A percentile compares a stretch with the other conserved stretches of the same genome.
Evolutionary conservation across 2,888 invertebrate genomes (phyloP).

Genomic region (Yponomeuta evonymella): DNA sequence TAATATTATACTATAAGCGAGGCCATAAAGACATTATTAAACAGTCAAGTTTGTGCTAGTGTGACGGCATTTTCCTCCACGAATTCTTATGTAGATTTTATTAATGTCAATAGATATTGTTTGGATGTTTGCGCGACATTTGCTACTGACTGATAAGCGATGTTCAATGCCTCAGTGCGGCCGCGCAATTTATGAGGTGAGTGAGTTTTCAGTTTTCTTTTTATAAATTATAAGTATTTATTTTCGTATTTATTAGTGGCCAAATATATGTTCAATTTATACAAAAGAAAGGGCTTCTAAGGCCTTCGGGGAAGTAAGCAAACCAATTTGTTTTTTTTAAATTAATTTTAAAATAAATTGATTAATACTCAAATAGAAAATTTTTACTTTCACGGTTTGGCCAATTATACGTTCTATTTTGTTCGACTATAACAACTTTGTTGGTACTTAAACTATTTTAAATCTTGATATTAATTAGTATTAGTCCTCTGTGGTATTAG

Average conservation of each 20-base stretch:
- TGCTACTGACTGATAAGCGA: not conserved
- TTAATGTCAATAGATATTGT: constrained; percentile 13
- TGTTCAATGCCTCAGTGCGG: not conserved
- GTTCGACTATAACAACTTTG: too few relatives aligned
- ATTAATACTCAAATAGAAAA: too few relatives aligned
- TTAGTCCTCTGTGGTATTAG: too few relatives aligned
- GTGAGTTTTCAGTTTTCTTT: not conserved
- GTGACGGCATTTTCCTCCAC: not conserved
- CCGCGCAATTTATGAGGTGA: not conserved
- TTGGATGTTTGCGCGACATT: constrained; percentile 4
- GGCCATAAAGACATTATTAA: constrained; percentile 2
- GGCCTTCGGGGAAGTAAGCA: too few relatives aligned
- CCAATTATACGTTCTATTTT: too few relatives aligned
- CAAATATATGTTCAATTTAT: too few relatives aligned
- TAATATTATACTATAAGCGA: not conserved
- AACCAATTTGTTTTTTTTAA: too few relatives aligned
- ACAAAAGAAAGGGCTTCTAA: too few relatives aligned
- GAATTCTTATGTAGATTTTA: constrained; percentile 18
- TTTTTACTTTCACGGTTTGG: too few relatives aligned
- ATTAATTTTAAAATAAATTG: too few relatives aligned
- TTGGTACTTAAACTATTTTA: too few relatives aligned
- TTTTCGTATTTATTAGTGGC: not conserved
- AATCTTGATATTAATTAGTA: too few relatives aligned
- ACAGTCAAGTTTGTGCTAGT: not conserved
- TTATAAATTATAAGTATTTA: not conserved